These are phyloP conservation scores for Balearica regulorum DNA, from an alignment of 2,797 vertebrate genomes.

Conservation along the genomic window DNA sequence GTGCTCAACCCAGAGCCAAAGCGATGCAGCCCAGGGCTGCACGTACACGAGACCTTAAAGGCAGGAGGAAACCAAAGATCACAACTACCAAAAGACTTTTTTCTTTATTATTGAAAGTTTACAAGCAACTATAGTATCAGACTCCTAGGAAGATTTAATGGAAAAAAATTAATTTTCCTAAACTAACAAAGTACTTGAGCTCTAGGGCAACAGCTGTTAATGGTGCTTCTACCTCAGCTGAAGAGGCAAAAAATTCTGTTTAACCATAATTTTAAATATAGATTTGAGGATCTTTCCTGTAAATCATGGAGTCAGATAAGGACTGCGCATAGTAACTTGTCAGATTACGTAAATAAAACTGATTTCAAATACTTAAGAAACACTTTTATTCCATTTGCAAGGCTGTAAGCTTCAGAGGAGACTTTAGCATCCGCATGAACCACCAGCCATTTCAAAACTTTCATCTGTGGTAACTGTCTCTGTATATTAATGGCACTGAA, in stretches of 20 bases:
- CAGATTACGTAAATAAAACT: slow-evolving; percentile 39
- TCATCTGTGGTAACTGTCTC: fast-evolving
- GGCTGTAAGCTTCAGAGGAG: not conserved
- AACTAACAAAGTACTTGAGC: slow-evolving; percentile 39
- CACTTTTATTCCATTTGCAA: not conserved
- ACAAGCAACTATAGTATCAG: not conserved
- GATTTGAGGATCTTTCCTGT: slow-evolving; percentile 12
- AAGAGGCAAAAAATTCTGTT: slow-evolving; percentile 1
- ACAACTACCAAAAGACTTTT: not conserved
- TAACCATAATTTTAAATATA: slow-evolving; percentile 45
- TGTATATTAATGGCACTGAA: not conserved
- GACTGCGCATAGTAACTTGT: not conserved
- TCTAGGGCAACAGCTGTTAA: slow-evolving; percentile 27
- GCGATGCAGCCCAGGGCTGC: fast-evolving
- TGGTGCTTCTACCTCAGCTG: slow-evolving; percentile 13
- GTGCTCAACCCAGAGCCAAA: not conserved
- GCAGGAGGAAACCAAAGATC: not conserved
- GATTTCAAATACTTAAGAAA: not conserved
- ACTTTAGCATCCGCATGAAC: not conserved
- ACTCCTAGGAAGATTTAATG: not conserved
- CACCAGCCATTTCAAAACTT: not conserved
- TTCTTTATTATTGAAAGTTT: not conserved
- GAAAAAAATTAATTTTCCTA: slow-evolving; percentile 7
- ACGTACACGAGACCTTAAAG: not conserved
- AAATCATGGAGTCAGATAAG: slow-evolving; percentile 32